Conservation (phyloP, 2,113 vertebrate species). For the Triplophysa siluroides region DNA sequence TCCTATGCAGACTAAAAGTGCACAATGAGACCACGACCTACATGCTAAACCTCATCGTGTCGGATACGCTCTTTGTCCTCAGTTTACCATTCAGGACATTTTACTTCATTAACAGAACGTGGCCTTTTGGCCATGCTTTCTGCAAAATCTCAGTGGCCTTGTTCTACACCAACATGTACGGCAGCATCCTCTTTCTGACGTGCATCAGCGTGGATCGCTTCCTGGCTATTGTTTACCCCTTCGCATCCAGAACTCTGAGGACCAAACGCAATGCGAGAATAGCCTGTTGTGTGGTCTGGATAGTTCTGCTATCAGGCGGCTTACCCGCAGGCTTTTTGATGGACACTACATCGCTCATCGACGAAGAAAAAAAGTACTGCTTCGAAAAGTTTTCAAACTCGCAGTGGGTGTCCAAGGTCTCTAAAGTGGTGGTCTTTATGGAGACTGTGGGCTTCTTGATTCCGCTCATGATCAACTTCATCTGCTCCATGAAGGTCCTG, state of each 20-base stretch:
- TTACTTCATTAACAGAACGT: constrained; percentile 77
- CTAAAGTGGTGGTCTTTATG: constrained; percentile 83
- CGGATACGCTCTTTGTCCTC: constrained; percentile 82
- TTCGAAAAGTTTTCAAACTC: constrained; percentile 81
- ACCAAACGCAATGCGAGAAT: constrained; percentile 81
- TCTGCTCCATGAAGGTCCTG: constrained; percentile 81
- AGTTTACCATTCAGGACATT: constrained; percentile 84
- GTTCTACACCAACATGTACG: constrained; percentile 87
- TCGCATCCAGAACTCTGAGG: constrained; percentile 78
- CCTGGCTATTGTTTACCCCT: constrained; percentile 83
- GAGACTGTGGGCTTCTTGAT: constrained; percentile 84
- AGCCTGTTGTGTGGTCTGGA: constrained; percentile 76
- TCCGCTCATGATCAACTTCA: constrained; percentile 81
- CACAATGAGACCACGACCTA: constrained; percentile 84
- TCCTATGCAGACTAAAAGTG: constrained; percentile 77
- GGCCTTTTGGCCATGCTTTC: constrained; percentile 79
- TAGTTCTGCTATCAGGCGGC: constrained; percentile 79
- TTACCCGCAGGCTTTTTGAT: constrained; percentile 76
- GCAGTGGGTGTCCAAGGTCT: constrained; percentile 81
- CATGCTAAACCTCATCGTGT: constrained; percentile 84
- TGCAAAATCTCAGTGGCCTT: constrained; percentile 83
- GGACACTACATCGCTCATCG: constrained; percentile 68
- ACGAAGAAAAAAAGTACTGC: constrained; percentile 62
- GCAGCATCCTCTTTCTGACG: constrained; percentile 86
- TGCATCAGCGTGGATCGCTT: constrained; percentile 85